Base-by-base conservation (phyloP, 2,888 invertebrate genomes). In the Camptogramma bilineatum region DNA sequence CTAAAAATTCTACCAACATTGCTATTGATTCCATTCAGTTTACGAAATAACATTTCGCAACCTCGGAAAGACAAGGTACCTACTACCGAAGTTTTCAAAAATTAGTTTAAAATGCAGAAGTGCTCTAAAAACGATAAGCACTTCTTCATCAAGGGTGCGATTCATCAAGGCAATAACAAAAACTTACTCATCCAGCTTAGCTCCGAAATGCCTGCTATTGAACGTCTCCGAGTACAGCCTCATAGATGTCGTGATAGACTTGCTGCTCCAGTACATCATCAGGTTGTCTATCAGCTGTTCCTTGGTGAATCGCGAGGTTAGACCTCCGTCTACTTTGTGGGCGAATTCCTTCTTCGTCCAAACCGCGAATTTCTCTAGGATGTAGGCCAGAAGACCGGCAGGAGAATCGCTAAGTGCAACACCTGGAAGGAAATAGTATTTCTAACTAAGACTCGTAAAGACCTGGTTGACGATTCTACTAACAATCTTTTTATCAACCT, bases 241-340 rank as follows among this genome's bases (percentile, higher is more conserved):
- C 87, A 95, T 93, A 0, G 97, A 96, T 0, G 97, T 95, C 0
- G 96, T 96, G 9, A 97, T 96, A 8, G 95, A 95, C 55, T 95
- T 94, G 0, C 95, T 94, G 0, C 95, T 82, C 96, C 97, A 98
- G 85, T 98, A 98, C 52, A 97, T 86, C 96, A 97, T 97, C 5
- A 98, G 82, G 77, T 97, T 97, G 72, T 97, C 97, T 8, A 97
- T 83, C 16, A 98, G 88, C 72, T 96, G 95, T 55, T 96, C 96
- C 62, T 95, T 86, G 0, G 94, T 94, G 81, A 94, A 96, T 70
- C 95, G 94, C 66, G 94, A 88, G 0, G 89, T 86, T 0, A 97
- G 84, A 0, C 95, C 96, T 8, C 97, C 97, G 73, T 97, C 96
- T 0, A 90, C 28, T 86, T 93, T 93, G 0, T 86, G 81, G 0